A percentile compares a stretch with the other conserved stretches of the same genome.
Evolutionary conservation across 2,797 vertebrate genomes (phyloP).

Genomic region (Pangasius mekongensis): DNA sequence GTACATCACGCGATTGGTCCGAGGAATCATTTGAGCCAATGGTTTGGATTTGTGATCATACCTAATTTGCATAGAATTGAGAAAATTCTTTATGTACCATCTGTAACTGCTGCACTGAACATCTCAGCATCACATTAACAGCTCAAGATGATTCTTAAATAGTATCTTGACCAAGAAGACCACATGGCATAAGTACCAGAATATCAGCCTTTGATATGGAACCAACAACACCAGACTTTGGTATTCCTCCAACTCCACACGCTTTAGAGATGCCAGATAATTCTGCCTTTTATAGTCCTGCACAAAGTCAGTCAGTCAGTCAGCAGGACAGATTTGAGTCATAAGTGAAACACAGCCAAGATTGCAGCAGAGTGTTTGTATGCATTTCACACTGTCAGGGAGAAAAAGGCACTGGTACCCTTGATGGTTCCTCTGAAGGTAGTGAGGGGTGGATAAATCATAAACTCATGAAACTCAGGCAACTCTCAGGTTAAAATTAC

Average conservation of each 20-base stretch:
- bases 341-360: conserved; percentile 7
- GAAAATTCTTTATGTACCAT: conserved; percentile 3
- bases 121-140: conserved; percentile 27
- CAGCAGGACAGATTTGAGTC: conserved; percentile 29
- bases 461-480: neutral
- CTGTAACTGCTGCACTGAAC: conserved; percentile 26
- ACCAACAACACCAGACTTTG: conserved; percentile 16
- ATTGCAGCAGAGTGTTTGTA: neutral
- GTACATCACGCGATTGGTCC: neutral
- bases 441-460: neutral
- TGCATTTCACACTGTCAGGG: neutral
- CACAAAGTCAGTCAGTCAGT: conserved; percentile 29
- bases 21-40: neutral
- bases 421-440: neutral
- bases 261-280: neutral
- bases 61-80: neutral
- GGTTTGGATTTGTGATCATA: neutral
- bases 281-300: conserved; percentile 21
- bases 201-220: conserved; percentile 1
- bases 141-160: neutral
- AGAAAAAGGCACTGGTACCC: neutral
- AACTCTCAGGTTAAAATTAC: neutral
- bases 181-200: conserved; percentile 10
- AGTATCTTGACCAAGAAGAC: neutral
- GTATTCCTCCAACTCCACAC: conserved; percentile 25